Evolutionary conservation across 2,797 vertebrate species (phyloP), one percentile per base, ranked within the genome.

Genomic region (Rhinogobio ventralis): DNA sequence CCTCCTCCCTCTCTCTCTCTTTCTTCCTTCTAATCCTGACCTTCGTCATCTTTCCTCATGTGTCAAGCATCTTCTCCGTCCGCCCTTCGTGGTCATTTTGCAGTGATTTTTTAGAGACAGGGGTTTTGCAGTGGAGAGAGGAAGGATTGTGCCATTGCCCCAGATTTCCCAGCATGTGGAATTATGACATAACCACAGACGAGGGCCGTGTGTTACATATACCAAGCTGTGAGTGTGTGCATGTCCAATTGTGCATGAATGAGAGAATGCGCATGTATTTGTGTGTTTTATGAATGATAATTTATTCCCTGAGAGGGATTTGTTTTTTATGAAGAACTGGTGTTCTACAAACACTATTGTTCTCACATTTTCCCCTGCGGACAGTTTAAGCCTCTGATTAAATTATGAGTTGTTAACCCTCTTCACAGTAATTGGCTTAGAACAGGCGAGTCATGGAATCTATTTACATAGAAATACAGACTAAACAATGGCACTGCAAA

Each of bases 401-500:
- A 68, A 91, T 91, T 92, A 92, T 91, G 91, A 85, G 85, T 91
- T 90, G 88, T 92, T 88, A 93, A 92, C 93, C 93, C 93, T 92
- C 87, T 86, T 79, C 80, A 45, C 66, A 87, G 87, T 93, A 95
- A 94, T 91, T 91, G 93, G 94, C 87, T 95, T 94, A 94, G 80
- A 90, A 92, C 90, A 94, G 91, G 88, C 93, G 92, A 94, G 93
- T 94, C 92, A 92, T 89, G 85, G 86, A 93, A 94, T 92, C 91
- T 88, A 79, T 92, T 93, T 93, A 93, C 84, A 92, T 91, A 91
- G 88, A 87, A 83, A 87, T 86, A 49, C 90, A 67, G 75, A 68
- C 83, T 73, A 88, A 83, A 88, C 88, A 91, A 91, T 89, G 89
- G 89, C 91, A 89, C 81, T 25, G 86, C 86, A 79, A 84, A 74